Conservation (phyloP, 35 echinoderm and acorn worm species). For the Diadema setosum region DNA sequence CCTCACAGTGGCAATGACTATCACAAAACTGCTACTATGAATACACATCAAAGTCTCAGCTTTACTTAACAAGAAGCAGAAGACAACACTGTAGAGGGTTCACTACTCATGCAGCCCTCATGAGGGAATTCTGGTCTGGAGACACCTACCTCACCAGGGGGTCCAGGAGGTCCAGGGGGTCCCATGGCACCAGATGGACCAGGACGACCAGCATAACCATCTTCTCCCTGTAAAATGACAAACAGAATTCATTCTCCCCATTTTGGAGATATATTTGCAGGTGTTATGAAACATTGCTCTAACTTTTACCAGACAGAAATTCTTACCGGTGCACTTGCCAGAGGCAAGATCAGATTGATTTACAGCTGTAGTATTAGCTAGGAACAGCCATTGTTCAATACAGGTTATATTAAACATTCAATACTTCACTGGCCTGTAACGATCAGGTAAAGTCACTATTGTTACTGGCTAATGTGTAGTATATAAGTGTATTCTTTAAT, state of each 20-base stretch:
- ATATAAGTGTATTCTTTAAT: no score
- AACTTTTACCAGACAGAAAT: no score
- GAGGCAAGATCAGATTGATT: neutral
- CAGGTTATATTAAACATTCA: neutral
- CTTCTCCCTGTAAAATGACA: neutral
- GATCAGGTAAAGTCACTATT: no score
- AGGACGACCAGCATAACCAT: constrained; percentile 26
- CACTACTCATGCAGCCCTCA: no score
- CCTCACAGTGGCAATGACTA: neutral
- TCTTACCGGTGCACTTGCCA: neutral
- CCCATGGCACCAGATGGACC: constrained; percentile 42
- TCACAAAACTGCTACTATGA: no score
- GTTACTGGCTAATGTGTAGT: no score
- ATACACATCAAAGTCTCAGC: no score
- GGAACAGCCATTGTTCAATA: neutral
- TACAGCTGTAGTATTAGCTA: neutral
- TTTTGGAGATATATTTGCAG: neutral
- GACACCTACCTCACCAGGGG: constrained; percentile 34
- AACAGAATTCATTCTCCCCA: neutral
- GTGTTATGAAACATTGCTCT: no score
- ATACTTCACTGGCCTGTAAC: no score
- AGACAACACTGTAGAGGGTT: no score
- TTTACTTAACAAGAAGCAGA: no score
- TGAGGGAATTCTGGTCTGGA: no score
- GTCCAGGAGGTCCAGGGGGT: constrained; percentile 40